phyloP scores from a whole-genome alignment of 2,113 vertebrate genomes.

The Columba janthina region DNA sequence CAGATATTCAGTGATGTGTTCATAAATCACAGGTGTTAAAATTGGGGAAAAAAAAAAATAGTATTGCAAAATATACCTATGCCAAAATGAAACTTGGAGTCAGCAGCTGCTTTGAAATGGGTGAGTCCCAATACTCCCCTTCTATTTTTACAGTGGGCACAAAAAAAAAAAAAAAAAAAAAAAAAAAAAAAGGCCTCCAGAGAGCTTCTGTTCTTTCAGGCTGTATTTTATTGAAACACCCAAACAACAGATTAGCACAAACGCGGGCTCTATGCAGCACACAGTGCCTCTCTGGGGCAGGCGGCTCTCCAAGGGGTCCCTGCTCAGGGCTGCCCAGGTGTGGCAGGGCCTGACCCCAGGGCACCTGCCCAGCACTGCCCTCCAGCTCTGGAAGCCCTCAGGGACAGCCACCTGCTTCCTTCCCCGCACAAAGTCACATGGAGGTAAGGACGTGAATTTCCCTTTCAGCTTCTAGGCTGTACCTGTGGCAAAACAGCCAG shows the following conservation, averaged over 20 bases:
- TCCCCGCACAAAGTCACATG: accelerated
- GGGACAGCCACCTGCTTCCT: neutral
- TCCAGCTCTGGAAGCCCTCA: neutral
- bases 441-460: neutral
- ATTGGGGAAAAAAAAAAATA: neutral
- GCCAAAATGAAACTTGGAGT: neutral
- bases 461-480: neutral
- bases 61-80: neutral
- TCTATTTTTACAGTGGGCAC: neutral
- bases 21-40: neutral
- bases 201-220: neutral
- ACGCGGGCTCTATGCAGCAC: accelerated
- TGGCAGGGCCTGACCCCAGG: neutral
- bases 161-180: neutral
- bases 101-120: neutral
- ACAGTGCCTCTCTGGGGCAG: accelerated
- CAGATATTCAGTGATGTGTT: neutral
- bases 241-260: neutral
- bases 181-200: neutral
- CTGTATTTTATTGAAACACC: neutral
- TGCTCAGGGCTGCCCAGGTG: neutral
- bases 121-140: neutral
- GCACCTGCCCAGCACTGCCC: neutral
- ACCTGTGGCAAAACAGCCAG: neutral
- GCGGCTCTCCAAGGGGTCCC: accelerated